Conservation (phyloP, 2,888 invertebrate genomes). For the Drosophila putrida region DNA sequence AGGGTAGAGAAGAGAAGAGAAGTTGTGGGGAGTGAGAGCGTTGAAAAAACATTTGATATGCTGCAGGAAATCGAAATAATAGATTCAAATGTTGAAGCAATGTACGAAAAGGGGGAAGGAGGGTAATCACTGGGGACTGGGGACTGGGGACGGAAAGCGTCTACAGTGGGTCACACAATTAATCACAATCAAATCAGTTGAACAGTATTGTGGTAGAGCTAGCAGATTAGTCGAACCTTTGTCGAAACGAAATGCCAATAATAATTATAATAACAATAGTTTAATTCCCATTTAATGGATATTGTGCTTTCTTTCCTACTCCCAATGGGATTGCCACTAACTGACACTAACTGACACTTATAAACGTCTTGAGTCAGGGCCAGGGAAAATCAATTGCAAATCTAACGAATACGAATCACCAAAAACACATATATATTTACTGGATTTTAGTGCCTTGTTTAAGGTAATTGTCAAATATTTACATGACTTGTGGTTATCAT, state of each 20-base stretch:
- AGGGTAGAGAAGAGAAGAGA: too few species aligned
- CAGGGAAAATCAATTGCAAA: conserved; percentile 5
- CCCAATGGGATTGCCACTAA: too few species aligned
- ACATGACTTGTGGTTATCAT: neutral
- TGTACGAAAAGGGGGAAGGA: neutral
- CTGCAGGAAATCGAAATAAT: conserved; percentile 63
- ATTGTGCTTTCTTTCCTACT: too few species aligned
- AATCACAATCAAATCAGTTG: conserved; percentile 75
- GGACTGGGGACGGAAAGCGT: neutral
- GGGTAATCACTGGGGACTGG: conserved; percentile 14
- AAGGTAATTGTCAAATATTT: conserved; percentile 59
- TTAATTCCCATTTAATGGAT: neutral
- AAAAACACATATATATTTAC: neutral
- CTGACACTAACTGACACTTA: neutral
- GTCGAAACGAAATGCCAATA: conserved; percentile 44
- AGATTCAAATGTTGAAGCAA: conserved; percentile 53
- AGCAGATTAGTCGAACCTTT: conserved; percentile 46
- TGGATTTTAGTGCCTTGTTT: conserved; percentile 12
- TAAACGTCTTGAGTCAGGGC: neutral
- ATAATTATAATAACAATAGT: conserved; percentile 29
- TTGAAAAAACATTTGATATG: conserved; percentile 47
- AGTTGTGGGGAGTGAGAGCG: neutral
- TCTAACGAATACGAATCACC: neutral
- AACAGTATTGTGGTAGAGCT: conserved; percentile 40
- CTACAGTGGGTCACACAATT: conserved; percentile 53